phyloP scores from a whole-genome alignment of 2,888 invertebrate species.

The Ametastegia equiseti region DNA sequence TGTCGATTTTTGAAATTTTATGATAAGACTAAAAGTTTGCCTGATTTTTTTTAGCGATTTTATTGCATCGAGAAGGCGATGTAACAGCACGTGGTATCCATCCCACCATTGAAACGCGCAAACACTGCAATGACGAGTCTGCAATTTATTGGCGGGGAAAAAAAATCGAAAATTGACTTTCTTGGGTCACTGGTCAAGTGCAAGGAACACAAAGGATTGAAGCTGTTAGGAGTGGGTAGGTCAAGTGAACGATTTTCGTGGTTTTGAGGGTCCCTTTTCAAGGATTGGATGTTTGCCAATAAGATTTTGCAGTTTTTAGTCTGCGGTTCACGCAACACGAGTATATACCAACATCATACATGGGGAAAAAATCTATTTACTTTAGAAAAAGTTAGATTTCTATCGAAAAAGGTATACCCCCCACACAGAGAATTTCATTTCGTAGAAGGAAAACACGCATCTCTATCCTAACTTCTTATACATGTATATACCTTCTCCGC shows the following conservation, averaged over 20 bases:
- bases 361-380: not conserved
- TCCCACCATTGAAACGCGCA: not conserved
- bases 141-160: too few relatives aligned
- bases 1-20: too few relatives aligned
- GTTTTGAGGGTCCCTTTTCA: not conserved
- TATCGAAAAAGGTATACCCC: too few relatives aligned
- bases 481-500: too few relatives aligned
- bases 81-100: not conserved
- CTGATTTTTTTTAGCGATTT: too few relatives aligned
- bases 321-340: not conserved
- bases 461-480: not conserved
- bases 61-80: not conserved
- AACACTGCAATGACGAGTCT: not conserved
- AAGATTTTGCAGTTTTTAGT: not conserved
- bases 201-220: not conserved
- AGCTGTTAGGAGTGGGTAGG: too few relatives aligned
- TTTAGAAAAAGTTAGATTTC: not conserved
- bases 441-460: not conserved
- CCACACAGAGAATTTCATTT: not conserved
- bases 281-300: constrained; percentile 23
- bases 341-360: too few relatives aligned
- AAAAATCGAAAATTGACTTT: too few relatives aligned
- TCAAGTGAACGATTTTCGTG: not conserved
- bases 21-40: too few relatives aligned
- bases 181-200: not conserved